Evolutionary conservation across 2,888 invertebrate species (phyloP).

Genomic region (Abscondita cerata): DNA sequence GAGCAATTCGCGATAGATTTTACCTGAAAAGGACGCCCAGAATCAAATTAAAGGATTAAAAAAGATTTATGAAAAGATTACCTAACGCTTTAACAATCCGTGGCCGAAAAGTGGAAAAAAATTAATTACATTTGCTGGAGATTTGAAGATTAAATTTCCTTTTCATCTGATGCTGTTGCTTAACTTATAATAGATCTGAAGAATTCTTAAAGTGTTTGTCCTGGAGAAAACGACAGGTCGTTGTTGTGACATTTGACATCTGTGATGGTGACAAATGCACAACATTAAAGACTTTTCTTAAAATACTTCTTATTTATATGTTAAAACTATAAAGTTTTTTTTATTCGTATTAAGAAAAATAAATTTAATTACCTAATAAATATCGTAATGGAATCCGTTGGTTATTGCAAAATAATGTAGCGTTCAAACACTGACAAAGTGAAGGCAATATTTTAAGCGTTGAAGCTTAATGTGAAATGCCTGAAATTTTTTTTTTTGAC

Average conservation of each 20-base stretch:
- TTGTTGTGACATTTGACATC: constrained; percentile 9
- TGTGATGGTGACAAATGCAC: not conserved
- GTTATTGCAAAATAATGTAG: too few species aligned
- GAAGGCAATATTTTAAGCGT: too few species aligned
- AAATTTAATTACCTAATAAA: too few species aligned
- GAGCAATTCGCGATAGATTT: not conserved
- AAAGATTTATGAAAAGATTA: constrained; percentile 6
- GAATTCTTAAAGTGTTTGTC: not conserved
- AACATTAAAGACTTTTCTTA: not conserved
- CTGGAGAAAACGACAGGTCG: not conserved
- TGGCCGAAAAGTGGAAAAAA: not conserved
- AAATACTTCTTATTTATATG: not conserved
- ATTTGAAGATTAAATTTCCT: constrained; percentile 2
- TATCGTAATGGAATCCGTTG: too few species aligned
- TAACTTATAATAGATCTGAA: not conserved
- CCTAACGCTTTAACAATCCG: not conserved
- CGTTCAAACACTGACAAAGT: too few species aligned
- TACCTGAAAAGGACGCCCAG: too few species aligned
- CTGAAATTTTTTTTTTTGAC: too few species aligned
- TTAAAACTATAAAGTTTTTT: not conserved
- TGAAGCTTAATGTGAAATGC: too few species aligned
- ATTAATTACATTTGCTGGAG: constrained; percentile 2
- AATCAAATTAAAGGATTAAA: not conserved
- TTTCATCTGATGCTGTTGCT: not conserved
- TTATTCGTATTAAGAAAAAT: too few species aligned